Conservation (phyloP, 2,797 vertebrate species). For the Pangasius larnaudii region DNA sequence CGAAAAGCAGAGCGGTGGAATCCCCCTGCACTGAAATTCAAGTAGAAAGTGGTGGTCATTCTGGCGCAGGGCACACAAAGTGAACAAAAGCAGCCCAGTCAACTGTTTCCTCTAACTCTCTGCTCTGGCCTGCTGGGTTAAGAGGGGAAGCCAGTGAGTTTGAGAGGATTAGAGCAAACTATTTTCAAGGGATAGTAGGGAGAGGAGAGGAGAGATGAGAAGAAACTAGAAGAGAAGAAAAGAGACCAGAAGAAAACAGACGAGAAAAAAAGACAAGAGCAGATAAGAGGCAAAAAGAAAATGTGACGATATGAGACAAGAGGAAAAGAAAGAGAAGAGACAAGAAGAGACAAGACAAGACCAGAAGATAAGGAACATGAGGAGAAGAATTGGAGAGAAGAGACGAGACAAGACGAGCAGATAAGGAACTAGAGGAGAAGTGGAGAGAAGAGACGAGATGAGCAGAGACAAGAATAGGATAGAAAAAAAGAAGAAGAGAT, state of each 20-base stretch:
- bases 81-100: neutral
- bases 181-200: constrained; percentile 3
- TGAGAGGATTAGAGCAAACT: neutral
- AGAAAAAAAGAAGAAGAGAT: neutral
- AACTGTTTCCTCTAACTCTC: neutral
- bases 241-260: neutral
- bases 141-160: neutral
- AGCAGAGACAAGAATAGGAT: neutral
- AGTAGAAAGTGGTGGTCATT: neutral
- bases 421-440: neutral
- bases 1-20: neutral
- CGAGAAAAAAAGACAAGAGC: neutral
- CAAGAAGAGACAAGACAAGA: neutral
- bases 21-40: constrained; percentile 5
- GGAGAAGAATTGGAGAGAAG: neutral
- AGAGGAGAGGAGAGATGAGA: neutral
- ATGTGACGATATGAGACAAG: neutral
- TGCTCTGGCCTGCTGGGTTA: neutral
- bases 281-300: neutral
- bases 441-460: neutral
- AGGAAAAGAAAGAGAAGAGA: neutral
- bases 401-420: neutral
- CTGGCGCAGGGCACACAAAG: constrained; percentile 2
- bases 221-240: neutral
- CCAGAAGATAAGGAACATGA: neutral